Base-by-base conservation (phyloP, 2,888 invertebrate species). In the Stegana nigrithorax region DNA sequence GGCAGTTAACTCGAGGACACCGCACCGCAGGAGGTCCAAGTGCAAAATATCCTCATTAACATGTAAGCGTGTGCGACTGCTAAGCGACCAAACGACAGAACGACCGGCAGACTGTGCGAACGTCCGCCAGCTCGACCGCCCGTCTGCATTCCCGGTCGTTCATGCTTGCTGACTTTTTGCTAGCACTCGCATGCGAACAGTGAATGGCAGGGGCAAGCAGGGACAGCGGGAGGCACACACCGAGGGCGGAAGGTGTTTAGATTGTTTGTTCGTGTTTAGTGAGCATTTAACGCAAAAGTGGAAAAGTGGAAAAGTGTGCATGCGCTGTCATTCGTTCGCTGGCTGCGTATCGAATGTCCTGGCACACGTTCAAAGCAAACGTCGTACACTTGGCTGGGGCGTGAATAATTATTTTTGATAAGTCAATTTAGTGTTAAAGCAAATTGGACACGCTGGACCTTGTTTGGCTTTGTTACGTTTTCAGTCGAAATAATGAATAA, bases 1-100 rank as follows among this genome's bases (percentile, higher is more conserved):
- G 66, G 68, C 69, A 70, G 67, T 72, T 71, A 69, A 69, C 64
- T 70, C 70, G 72, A 72, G 73, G 73, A 66, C 72, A 64, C 64
- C 55, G 44, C 69, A 14, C 71, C 39, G 64, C 68, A 57, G 66
- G 72, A 45, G 62, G 39, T 50, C 63, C 21, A 60, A 65, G 61
- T 64, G 67, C 66, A 68, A 71, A 68, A 68, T 65, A 63, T 66
- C 14, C 64, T 72, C 68, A 72, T 73, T 72, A 71, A 66, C 65
- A 67, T 67, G 55, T 19, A 62, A 66, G 45, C 56, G 56, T 45
- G 63, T 27, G 14, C 47, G 55, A 17, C 47, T 36, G 29, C 19
- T 23, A 10, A 14, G 17, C 10, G 39, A 8, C 5, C 6, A 17
- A 10, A 14, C 7, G n/a, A 39, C n/a, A 39, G 14, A 5, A 39